These are phyloP conservation scores for Hyperoodon ampullatus DNA, from an alignment of 2,113 vertebrate genomes.

Conservation along the genomic window DNA sequence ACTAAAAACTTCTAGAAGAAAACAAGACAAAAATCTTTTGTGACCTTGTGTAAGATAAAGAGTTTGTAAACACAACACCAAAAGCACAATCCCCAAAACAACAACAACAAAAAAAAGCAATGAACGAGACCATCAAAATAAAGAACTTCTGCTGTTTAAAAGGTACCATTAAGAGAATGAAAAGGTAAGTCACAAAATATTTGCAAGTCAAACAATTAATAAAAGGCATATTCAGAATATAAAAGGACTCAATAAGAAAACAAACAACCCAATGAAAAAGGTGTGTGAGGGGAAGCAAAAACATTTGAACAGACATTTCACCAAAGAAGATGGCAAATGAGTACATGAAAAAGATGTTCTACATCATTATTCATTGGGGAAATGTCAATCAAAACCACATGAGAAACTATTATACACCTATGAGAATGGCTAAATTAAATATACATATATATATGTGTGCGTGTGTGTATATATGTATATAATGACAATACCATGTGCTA, in stretches of 20 bases:
- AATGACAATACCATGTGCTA: not conserved
- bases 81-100: not conserved
- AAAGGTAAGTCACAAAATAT: not conserved
- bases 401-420: not conserved
- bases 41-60: not conserved
- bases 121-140: not conserved
- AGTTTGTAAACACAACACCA: not conserved
- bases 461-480: not conserved
- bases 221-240: not conserved
- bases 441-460: not conserved
- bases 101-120: not conserved
- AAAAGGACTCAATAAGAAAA: not conserved
- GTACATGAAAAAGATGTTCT: not conserved
- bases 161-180: not conserved
- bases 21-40: conserved; percentile 1
- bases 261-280: not conserved
- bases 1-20: conserved; percentile 3
- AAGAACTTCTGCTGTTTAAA: not conserved
- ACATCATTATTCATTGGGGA: not conserved
- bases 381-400: not conserved
- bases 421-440: not conserved
- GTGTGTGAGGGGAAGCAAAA: not conserved
- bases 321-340: not conserved
- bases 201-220: not conserved
- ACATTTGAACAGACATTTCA: not conserved